These are phyloP conservation scores for Idaea dimidiata DNA, from an alignment of 2,888 invertebrate species.

Conservation along the genomic window DNA sequence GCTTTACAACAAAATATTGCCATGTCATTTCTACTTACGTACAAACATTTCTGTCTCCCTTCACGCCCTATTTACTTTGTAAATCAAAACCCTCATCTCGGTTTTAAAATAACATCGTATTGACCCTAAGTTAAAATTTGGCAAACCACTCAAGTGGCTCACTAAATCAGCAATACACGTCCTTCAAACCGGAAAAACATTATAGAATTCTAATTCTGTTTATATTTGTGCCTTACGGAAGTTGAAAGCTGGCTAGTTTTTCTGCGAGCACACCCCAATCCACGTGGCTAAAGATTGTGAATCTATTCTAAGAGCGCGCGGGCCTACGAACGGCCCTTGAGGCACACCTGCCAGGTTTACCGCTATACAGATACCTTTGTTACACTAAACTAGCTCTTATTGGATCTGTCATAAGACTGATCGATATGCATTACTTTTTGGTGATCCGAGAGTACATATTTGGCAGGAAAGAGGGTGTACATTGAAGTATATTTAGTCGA, in stretches of 20 bases:
- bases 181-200: slow-evolving; percentile 76
- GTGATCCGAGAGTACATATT: slow-evolving; percentile 63
- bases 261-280: slow-evolving; percentile 66
- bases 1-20: slow-evolving; percentile 4
- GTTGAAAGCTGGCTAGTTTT: slow-evolving; percentile 72
- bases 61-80: slow-evolving; percentile 33
- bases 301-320: slow-evolving; percentile 73
- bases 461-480: slow-evolving; percentile 79
- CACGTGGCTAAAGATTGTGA: slow-evolving; percentile 74
- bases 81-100: slow-evolving; percentile 30
- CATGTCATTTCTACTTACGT: slow-evolving; percentile 13
- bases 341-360: slow-evolving; percentile 70
- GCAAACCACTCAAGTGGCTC: slow-evolving; percentile 59
- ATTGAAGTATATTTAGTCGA: slow-evolving; percentile 78
- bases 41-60: slow-evolving; percentile 17
- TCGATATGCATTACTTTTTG: slow-evolving; percentile 30
- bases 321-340: slow-evolving; percentile 63
- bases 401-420: slow-evolving; percentile 34
- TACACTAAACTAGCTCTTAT: slow-evolving; percentile 41
- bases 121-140: slow-evolving; percentile 47
- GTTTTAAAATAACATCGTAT: slow-evolving; percentile 30
- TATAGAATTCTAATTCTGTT: slow-evolving; percentile 74
- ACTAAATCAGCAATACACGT: slow-evolving; percentile 53
- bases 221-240: slow-evolving; percentile 74
- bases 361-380: slow-evolving; percentile 26